These are phyloP conservation scores for Thamnophis sirtalis DNA, from an alignment of 2,113 vertebrate genomes.

Conservation along the genomic window DNA sequence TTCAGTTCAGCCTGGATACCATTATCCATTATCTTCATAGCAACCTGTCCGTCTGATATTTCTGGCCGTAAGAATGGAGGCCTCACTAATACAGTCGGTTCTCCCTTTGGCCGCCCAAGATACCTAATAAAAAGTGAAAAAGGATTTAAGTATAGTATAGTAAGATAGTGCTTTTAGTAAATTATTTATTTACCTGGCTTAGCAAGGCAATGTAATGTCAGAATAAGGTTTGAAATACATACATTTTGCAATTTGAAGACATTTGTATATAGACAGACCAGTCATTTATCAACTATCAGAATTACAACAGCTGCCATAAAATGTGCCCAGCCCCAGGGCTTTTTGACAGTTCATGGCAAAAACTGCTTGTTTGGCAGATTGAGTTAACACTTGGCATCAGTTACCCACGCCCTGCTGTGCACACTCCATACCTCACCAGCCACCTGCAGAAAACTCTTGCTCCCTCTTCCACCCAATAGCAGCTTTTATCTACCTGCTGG, in stretches of 20 bases:
- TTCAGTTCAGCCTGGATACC: slow-evolving; percentile 90
- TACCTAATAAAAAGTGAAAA: slow-evolving; percentile 70
- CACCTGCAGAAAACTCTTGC: background rate
- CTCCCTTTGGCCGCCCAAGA: slow-evolving; percentile 78
- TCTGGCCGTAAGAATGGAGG: slow-evolving; percentile 87
- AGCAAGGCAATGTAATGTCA: background rate
- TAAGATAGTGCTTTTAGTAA: background rate
- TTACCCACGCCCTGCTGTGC: background rate
- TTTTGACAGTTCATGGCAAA: background rate
- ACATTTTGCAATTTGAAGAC: background rate
- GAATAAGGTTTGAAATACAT: background rate
- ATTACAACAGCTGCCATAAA: background rate
- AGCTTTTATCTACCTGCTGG: background rate
- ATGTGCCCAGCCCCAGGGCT: background rate
- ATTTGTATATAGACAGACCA: background rate
- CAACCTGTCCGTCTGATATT: slow-evolving; percentile 77
- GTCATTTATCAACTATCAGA: background rate
- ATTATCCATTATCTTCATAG: slow-evolving; percentile 90
- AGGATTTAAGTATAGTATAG: background rate
- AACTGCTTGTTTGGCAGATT: background rate
- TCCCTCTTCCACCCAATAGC: background rate
- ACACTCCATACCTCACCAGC: background rate
- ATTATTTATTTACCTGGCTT: background rate
- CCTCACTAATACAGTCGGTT: slow-evolving; percentile 78
- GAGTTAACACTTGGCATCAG: background rate